phyloP scores from a whole-genome alignment of 2,888 invertebrate genomes.

The Latrodectus hesperus region DNA sequence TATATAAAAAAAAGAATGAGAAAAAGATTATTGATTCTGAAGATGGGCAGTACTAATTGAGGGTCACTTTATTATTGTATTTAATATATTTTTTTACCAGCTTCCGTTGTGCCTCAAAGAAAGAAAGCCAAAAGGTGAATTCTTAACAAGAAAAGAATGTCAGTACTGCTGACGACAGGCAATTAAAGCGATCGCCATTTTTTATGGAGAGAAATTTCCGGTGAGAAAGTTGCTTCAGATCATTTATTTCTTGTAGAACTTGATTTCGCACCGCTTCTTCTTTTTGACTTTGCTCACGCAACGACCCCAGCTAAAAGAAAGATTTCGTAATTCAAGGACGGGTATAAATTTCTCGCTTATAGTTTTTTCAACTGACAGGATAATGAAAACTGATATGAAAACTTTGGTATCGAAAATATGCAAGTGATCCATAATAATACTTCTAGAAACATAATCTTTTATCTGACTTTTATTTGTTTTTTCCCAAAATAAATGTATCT shows the following conservation, averaged over 20 bases:
- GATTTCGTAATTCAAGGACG: background rate
- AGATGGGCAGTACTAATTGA: constrained; percentile 2
- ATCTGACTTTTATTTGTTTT: too few relatives aligned
- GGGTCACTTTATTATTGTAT: background rate
- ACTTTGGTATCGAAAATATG: too few relatives aligned
- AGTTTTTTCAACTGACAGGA: background rate
- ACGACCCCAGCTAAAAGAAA: background rate
- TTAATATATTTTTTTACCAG: background rate
- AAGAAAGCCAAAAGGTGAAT: background rate
- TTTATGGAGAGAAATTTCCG: constrained; percentile 23
- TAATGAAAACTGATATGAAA: too few relatives aligned
- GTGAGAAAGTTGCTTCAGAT: constrained; percentile 19
- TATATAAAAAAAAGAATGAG: background rate
- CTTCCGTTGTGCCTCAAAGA: background rate
- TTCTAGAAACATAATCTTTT: too few relatives aligned
- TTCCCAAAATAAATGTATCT: too few relatives aligned
- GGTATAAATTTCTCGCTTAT: background rate
- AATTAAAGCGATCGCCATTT: constrained; percentile 14
- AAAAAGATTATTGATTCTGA: background rate
- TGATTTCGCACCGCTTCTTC: constrained; percentile 19
- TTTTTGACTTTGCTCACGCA: constrained; percentile 4
- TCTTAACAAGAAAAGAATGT: constrained; percentile 24
- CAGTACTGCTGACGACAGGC: constrained; percentile 1
- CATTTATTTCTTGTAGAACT: constrained; percentile 16
- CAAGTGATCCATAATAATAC: too few relatives aligned